A percentile compares a stretch with the other conserved stretches of the same genome.
These are phyloP conservation scores for Pseudococcus viburni DNA, from an alignment of 2,888 invertebrate species.

Conservation along the genomic window DNA sequence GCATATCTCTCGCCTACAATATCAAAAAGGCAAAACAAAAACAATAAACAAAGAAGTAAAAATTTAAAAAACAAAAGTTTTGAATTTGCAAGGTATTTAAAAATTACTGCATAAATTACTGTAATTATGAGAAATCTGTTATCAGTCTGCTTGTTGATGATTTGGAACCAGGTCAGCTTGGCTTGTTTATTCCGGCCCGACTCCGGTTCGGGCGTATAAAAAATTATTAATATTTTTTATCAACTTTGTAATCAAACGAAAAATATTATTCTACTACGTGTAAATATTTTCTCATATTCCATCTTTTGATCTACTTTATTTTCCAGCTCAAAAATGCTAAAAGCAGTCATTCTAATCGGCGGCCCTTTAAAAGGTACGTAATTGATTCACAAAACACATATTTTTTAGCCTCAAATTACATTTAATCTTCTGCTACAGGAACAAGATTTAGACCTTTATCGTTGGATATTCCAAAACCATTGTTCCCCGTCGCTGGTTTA, in stretches of 20 bases:
- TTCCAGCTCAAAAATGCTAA: conserved; percentile 67
- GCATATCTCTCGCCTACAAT: too few species aligned
- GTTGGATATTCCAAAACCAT: conserved; percentile 95
- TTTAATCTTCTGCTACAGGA: conserved; percentile 76
- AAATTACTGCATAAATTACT: too few species aligned
- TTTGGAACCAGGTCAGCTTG: background rate
- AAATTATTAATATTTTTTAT: background rate
- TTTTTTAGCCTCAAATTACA: background rate
- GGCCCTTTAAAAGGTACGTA: conserved; percentile 93
- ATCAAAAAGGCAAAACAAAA: too few species aligned
- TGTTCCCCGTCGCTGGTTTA: conserved; percentile 96
- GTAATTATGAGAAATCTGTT: background rate
- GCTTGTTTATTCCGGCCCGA: background rate
- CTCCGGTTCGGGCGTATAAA: background rate
- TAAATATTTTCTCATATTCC: background rate
- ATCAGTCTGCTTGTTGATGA: background rate
- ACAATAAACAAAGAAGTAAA: too few species aligned
- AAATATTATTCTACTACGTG: background rate
- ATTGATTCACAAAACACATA: background rate
- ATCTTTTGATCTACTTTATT: background rate
- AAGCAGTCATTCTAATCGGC: conserved; percentile 86
- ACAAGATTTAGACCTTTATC: conserved; percentile 97
- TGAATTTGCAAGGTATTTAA: too few species aligned
- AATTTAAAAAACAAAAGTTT: too few species aligned
- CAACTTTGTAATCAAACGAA: background rate